These are phyloP conservation scores for Caloenas nicobarica DNA, from an alignment of 2,113 vertebrate species.

Conservation along the genomic window DNA sequence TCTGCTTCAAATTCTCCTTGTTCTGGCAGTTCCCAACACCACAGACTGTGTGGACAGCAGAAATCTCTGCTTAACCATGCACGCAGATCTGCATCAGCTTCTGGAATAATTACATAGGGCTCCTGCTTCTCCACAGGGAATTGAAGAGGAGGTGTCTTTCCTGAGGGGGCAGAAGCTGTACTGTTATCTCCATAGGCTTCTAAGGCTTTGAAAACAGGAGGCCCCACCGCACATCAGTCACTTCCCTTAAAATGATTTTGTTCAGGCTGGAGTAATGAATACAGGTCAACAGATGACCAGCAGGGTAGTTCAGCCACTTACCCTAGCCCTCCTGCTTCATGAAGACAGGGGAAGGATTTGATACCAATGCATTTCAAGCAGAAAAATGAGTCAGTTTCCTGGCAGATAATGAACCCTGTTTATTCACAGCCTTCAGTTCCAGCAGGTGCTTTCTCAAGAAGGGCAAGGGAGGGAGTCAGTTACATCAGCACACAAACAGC, in stretches of 20 bases:
- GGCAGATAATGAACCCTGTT: constrained; percentile 45
- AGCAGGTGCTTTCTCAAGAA: constrained; percentile 64
- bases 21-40: constrained; percentile 1
- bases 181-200: background rate
- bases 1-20: background rate
- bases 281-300: background rate
- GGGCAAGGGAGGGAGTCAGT: constrained; percentile 44
- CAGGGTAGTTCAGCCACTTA: background rate
- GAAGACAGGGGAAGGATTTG: constrained; percentile 49
- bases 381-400: constrained; percentile 69
- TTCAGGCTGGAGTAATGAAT: background rate
- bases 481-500: constrained; percentile 50
- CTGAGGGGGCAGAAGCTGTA: constrained; percentile 17
- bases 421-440: constrained; percentile 45
- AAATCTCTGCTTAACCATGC: constrained; percentile 33
- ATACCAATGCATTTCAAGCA: constrained; percentile 46
- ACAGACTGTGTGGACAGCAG: constrained; percentile 16
- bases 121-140: constrained; percentile 11
- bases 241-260: background rate
- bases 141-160: constrained; percentile 52
- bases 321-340: background rate
- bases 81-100: background rate
- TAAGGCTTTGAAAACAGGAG: background rate
- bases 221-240: background rate
- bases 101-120: constrained; percentile 17